Conservation (phyloP, 2,113 vertebrate species). For the Brienomyrus brachyistius region DNA sequence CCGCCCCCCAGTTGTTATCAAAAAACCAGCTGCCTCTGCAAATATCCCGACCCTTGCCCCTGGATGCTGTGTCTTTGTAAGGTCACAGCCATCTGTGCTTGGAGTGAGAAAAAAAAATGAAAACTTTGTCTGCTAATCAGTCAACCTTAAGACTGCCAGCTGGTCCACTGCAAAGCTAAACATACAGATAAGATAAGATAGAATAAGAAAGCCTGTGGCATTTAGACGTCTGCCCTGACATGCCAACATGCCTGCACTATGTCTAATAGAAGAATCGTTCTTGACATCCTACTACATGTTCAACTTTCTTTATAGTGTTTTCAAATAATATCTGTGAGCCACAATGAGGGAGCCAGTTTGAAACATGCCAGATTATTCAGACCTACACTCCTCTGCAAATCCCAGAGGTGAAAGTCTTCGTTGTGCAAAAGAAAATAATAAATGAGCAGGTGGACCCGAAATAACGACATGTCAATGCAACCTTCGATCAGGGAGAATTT, state of each 20-base stretch:
- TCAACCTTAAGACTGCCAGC: slow-evolving; percentile 51
- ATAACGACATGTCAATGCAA: neutral
- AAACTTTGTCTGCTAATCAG: slow-evolving; percentile 44
- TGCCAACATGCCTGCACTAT: too few species aligned
- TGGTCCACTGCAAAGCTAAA: slow-evolving; percentile 35
- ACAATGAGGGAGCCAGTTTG: neutral
- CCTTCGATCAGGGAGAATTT: neutral
- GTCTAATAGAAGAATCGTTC: neutral
- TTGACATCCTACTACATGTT: too few species aligned
- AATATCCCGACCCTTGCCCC: slow-evolving; percentile 40
- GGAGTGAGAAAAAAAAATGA: slow-evolving; percentile 25
- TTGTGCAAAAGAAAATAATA: neutral
- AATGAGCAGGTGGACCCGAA: neutral
- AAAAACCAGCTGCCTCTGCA: slow-evolving; percentile 25
- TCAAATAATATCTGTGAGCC: neutral
- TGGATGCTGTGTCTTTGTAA: neutral
- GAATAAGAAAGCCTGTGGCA: neutral
- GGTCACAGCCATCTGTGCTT: slow-evolving; percentile 30
- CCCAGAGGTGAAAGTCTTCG: neutral
- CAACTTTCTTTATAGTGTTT: neutral
- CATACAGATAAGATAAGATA: slow-evolving; percentile 41
- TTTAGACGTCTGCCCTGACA: neutral
- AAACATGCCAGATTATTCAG: too few species aligned
- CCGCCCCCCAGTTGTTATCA: slow-evolving; percentile 24
- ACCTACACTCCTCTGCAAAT: neutral